Evolutionary conservation across 2,888 invertebrate species (phyloP), one percentile per base, ranked within the genome.

Genomic region (Harpagoxenus sublaevis): DNA sequence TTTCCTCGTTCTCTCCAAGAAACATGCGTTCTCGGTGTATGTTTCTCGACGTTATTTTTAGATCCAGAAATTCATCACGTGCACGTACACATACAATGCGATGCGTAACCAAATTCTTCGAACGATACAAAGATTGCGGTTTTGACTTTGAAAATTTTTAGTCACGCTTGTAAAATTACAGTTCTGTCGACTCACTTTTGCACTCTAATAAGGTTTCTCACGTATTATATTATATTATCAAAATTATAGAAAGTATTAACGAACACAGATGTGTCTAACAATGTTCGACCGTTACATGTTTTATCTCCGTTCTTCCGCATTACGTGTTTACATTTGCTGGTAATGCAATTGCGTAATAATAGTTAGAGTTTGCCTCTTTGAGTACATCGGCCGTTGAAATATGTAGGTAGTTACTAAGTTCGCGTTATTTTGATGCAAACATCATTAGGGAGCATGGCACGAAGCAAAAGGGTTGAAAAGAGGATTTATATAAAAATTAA

Each of bases 1-100:
- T 87, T 87, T 87, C 83, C 89, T 84, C 68, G 48, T 89, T 73
- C 79, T 84, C 78, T 78, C 57, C 71, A 77, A 87, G 79, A 87
- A 83, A 73, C 62, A 45, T 74, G 12, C 48, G 42, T 48, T 51
- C 48, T n/a, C 48, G 63, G 10, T 39, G 55, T 70, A 45, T 73
- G 77, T 48, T 28, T 15, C 57, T 53, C 51, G 23, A 35, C 45
- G 70, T 66, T 71, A 84, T 82, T 87, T 89, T 77, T 81, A 78
- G 77, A 78, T 42, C 8, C 8, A 66, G 77, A 78, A 78, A 78
- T 66, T 75, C 42, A 66, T 78, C 60, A 71, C 60, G 28, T 71
- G 60, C 60, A 42, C 42, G 45, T 31, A 55, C 18, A 35, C 5
- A 9, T 45, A 45, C 48, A 35, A 42, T n/a, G 48, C 35, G n/a